Evolutionary conservation across 2,888 invertebrate genomes (phyloP), one percentile per base, ranked within the genome.

Genomic region (Ganaspis brasiliensis): DNA sequence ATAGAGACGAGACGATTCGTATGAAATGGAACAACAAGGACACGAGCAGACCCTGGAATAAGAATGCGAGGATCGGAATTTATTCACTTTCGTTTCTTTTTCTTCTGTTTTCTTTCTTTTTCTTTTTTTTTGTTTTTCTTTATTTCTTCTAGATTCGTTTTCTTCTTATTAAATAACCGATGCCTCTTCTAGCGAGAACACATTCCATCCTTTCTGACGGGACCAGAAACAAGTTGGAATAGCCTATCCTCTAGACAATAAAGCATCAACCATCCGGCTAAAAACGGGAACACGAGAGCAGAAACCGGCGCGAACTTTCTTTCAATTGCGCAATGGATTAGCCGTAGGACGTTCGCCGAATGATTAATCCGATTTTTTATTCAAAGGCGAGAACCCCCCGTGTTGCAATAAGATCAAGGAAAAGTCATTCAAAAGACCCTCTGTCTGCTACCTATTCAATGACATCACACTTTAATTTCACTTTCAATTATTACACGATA

Each of bases 301-400:
- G 79, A 75, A 80, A 80, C 77, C 74, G n/a, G 45, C 40, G 57
- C 61, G 24, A 76, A 80, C 79, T 80, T 80, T 80, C 79, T 80
- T 67, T 80, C 77, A 45, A 72, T 80, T 80, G 79, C 78, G 78
- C 80, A 80, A 80, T 73, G 76, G 49, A 61, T 63, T 77, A 72
- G 75, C 72, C 70, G 72, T 67, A 63, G 56, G 67, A 76, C 57
- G 63, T 45, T 59, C 40, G 21, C 16, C n/a, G 71, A 75, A 74
- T 75, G 73, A 45, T 75, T 74, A 59, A 56, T 77, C 73, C 67
- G 37, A 21, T 31, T 63, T 74, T 63, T 74, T 21, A 63, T 21
- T 63, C 63, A 37, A 10, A 63, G 63, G 40, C 61, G n/a, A n/a
- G n/a, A 35, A 61, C 45, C n/a, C n/a, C 19, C 24, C 21, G 45